Percentiles rank a stretch among this genome's conserved stretches.
Evolutionary conservation across 2,797 vertebrate species (phyloP).

Genomic region (Lindbergichthys nudifrons): DNA sequence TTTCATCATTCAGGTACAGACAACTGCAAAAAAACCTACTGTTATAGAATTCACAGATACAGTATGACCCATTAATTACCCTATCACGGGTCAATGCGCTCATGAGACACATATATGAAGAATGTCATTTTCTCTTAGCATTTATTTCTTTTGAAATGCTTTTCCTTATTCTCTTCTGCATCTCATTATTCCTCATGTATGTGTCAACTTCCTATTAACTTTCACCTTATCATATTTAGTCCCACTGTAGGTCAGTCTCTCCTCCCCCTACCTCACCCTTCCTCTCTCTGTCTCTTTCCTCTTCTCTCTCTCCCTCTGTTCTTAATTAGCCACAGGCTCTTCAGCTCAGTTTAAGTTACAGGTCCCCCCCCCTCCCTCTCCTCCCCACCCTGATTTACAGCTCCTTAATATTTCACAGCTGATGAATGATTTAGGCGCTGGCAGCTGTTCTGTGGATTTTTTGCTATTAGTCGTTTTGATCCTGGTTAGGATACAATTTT

Average conservation of each 20-base stretch:
- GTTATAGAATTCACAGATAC: not conserved
- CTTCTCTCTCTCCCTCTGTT: not conserved
- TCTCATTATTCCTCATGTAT: conserved; percentile 39
- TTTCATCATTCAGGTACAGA: not conserved
- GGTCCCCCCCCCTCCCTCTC: conserved; percentile 34
- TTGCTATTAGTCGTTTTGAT: conserved; percentile 20
- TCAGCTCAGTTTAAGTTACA: conserved; percentile 69
- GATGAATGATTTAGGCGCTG: conserved; percentile 63
- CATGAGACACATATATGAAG: not conserved
- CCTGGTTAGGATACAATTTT: conserved; percentile 5
- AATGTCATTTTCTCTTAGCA: not conserved
- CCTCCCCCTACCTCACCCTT: not conserved
- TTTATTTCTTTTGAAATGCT: not conserved
- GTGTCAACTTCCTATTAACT: conserved; percentile 38
- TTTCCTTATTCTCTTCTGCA: conserved; percentile 6
- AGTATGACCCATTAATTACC: not conserved
- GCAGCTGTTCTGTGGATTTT: conserved; percentile 28
- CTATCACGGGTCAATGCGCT: not conserved
- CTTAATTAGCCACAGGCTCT: conserved; percentile 50
- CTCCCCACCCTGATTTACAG: conserved; percentile 60
- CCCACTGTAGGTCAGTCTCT: not conserved
- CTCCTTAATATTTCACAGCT: conserved; percentile 67
- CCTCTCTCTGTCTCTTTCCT: not conserved
- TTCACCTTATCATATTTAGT: conserved; percentile 4
- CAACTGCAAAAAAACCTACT: not conserved